A percentile compares a stretch with the other conserved stretches of the same genome.
These are phyloP conservation scores for Drosophila infuscata DNA, from an alignment of 2,888 invertebrate genomes.

Conservation along the genomic window DNA sequence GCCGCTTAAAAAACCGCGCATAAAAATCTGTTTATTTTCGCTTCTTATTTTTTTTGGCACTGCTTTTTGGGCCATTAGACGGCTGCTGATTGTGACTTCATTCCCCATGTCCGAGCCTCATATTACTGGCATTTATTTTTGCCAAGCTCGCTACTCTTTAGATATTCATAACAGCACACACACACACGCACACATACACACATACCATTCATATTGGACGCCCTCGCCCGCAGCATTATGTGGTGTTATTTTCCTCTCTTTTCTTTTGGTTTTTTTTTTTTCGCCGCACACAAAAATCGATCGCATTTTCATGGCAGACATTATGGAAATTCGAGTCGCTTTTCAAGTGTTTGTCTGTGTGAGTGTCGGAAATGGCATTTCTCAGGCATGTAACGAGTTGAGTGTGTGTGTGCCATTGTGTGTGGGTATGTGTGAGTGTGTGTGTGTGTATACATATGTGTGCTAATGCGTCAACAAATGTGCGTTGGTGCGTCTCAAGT, in stretches of 20 bases:
- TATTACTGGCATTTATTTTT: constrained; percentile 65
- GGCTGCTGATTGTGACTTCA: constrained; percentile 28
- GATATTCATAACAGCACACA: constrained; percentile 60
- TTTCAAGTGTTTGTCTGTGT: constrained; percentile 71
- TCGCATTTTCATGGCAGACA: constrained; percentile 82
- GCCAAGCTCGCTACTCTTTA: constrained; percentile 55
- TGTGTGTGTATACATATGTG: constrained; percentile 21
- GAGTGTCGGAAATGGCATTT: constrained; percentile 78
- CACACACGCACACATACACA: constrained; percentile 6
- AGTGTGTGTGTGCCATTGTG: constrained; percentile 30
- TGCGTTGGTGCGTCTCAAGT: constrained; percentile 65
- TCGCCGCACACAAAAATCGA: constrained; percentile 70
- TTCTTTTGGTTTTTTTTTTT: constrained; percentile 27
- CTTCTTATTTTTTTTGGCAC: constrained; percentile 12
- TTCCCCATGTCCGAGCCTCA: constrained; percentile 45
- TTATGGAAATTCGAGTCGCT: constrained; percentile 81
- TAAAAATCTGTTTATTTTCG: constrained; percentile 27
- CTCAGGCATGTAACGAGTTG: constrained; percentile 77
- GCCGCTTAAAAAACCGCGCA: constrained; percentile 54
- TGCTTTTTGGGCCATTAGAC: constrained; percentile 59
- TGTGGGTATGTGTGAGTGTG: constrained; percentile 3
- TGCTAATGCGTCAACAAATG: constrained; percentile 76
- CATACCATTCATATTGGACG: constrained; percentile 9
- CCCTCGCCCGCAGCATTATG: constrained; percentile 69
- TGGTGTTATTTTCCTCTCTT: constrained; percentile 14